Evolutionary conservation across 2,888 invertebrate genomes (phyloP).

Genomic region (Lithophane ornitopus): DNA sequence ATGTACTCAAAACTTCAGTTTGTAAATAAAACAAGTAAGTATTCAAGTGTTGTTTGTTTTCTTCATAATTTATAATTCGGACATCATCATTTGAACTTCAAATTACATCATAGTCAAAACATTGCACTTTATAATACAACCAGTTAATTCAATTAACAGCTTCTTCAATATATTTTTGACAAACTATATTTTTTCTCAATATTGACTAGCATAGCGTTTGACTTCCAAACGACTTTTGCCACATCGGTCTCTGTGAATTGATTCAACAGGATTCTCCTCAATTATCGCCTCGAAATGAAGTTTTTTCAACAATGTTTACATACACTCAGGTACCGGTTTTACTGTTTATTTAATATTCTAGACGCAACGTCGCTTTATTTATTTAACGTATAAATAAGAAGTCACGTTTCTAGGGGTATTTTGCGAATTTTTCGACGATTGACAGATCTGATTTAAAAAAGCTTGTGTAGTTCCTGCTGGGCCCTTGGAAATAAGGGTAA

Average conservation of each 20-base stretch:
- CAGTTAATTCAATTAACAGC: slow-evolving; percentile 34
- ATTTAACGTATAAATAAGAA: slow-evolving; percentile 57
- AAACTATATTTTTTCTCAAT: slow-evolving; percentile 39
- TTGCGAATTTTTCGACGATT: slow-evolving; percentile 44
- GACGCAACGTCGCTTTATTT: slow-evolving; percentile 60
- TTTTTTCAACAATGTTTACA: slow-evolving; percentile 73
- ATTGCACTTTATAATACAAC: slow-evolving; percentile 22
- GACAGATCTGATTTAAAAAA: slow-evolving; percentile 2
- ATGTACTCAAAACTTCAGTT: background rate
- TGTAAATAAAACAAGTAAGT: background rate
- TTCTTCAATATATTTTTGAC: slow-evolving; percentile 19
- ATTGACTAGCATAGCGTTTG: slow-evolving; percentile 63
- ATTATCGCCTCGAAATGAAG: slow-evolving; percentile 74
- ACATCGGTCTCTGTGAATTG: slow-evolving; percentile 74
- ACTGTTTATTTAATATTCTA: slow-evolving; percentile 66
- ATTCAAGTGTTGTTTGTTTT: background rate
- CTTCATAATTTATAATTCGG: background rate
- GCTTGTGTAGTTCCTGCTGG: background rate
- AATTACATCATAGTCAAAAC: slow-evolving; percentile 41
- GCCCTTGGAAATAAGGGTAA: slow-evolving; percentile 1
- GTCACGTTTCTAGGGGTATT: slow-evolving; percentile 50
- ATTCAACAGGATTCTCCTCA: slow-evolving; percentile 75
- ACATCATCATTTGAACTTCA: slow-evolving; percentile 15
- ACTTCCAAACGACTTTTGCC: slow-evolving; percentile 74
- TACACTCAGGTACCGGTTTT: slow-evolving; percentile 72